Evolutionary conservation across 2,797 vertebrate genomes (phyloP).

Genomic region (Helostoma temminkii): DNA sequence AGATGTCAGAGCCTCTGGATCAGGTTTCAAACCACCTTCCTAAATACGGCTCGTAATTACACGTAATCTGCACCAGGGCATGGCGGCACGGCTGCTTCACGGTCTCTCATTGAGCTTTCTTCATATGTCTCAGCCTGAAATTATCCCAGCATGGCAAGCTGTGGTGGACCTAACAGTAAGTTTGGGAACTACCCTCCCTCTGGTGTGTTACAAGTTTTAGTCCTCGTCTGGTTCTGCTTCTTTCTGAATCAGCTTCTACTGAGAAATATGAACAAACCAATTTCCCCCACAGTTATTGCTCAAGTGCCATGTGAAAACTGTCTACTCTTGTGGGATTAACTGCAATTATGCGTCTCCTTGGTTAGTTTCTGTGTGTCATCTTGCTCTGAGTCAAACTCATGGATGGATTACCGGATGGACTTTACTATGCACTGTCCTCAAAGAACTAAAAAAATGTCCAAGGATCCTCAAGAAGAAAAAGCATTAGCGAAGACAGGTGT

Average conservation of each 20-base stretch:
- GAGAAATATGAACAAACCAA: slow-evolving; percentile 3
- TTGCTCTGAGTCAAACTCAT: not conserved
- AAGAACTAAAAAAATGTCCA: too few relatives aligned
- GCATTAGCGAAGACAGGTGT: too few relatives aligned
- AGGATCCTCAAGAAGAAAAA: too few relatives aligned
- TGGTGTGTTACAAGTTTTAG: not conserved
- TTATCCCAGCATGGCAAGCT: slow-evolving; percentile 59
- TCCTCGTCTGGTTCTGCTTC: not conserved
- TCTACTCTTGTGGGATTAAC: not conserved
- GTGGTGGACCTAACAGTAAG: slow-evolving; percentile 4
- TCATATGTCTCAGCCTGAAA: slow-evolving; percentile 61
- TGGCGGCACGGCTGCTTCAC: slow-evolving; percentile 35
- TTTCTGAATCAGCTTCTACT: not conserved
- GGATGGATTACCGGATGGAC: too few relatives aligned
- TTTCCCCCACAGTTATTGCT: slow-evolving; percentile 9
- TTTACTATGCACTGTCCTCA: too few relatives aligned
- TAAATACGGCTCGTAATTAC: slow-evolving; percentile 72
- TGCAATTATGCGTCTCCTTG: not conserved
- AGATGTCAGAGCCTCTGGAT: slow-evolving; percentile 10
- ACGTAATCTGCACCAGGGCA: slow-evolving; percentile 51
- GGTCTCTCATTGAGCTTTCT: slow-evolving; percentile 76
- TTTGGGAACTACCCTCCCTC: slow-evolving; percentile 16
- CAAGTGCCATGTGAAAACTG: not conserved
- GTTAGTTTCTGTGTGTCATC: not conserved
- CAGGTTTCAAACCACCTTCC: slow-evolving; percentile 54